These are phyloP conservation scores for Napeogenes inachia DNA, from an alignment of 2,888 invertebrate genomes.

Conservation along the genomic window DNA sequence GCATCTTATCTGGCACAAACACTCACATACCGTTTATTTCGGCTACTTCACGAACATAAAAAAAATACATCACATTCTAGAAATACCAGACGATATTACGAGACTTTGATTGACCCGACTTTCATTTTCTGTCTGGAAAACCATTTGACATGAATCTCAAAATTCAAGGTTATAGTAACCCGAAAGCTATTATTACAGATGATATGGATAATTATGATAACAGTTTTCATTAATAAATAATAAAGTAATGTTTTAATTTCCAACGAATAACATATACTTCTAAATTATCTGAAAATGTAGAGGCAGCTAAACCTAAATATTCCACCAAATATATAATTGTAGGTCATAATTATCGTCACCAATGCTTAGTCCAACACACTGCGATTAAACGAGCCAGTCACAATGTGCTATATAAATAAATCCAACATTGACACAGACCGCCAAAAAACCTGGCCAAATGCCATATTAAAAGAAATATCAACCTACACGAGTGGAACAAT, in stretches of 20 bases:
- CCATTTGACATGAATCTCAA: not conserved
- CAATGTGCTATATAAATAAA: conserved; percentile 73
- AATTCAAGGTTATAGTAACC: too few species aligned
- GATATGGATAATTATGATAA: too few species aligned
- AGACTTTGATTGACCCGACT: conserved; percentile 47
- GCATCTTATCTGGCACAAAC: conserved; percentile 49
- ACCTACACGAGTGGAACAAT: conserved; percentile 56
- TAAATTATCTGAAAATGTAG: too few species aligned
- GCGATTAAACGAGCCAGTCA: conserved; percentile 49
- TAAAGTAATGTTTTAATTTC: too few species aligned
- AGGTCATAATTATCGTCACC: conserved; percentile 30
- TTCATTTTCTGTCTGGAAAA: conserved; percentile 7
- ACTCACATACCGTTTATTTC: conserved; percentile 60
- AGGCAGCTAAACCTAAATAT: not conserved
- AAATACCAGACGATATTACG: conserved; percentile 64
- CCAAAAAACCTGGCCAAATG: conserved; percentile 67
- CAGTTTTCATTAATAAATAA: too few species aligned
- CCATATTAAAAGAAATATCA: conserved; percentile 62
- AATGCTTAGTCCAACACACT: conserved; percentile 36
- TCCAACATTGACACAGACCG: conserved; percentile 77
- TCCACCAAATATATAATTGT: conserved; percentile 15
- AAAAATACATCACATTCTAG: conserved; percentile 60
- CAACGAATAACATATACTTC: too few species aligned
- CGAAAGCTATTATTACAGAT: too few species aligned
- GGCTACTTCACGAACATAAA: conserved; percentile 49